phyloP scores from a whole-genome alignment of 2,113 vertebrate genomes.

The Tachysurus vachellii region DNA sequence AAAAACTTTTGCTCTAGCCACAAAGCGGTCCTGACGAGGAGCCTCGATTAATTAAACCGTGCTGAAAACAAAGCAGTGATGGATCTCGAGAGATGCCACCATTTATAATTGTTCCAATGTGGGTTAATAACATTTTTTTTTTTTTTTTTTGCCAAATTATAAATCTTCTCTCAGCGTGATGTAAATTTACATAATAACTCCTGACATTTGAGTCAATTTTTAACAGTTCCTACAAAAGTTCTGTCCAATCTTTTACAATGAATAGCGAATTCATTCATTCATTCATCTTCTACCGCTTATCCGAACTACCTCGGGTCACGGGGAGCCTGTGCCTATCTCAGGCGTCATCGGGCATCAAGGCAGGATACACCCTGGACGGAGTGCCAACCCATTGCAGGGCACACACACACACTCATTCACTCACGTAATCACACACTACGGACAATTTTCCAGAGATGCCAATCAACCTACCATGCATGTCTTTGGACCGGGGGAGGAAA shows the following conservation, averaged over 20 bases:
- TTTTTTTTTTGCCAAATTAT: conserved; percentile 6
- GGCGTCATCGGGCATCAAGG: too few species aligned
- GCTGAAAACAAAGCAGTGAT: neutral
- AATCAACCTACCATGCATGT: too few species aligned
- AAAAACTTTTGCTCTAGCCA: neutral
- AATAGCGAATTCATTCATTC: neutral
- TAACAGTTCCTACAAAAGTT: neutral
- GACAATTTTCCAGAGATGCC: too few species aligned
- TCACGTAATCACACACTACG: too few species aligned
- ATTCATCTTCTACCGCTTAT: too few species aligned
- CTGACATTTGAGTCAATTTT: neutral
- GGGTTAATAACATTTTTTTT: neutral
- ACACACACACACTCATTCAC: too few species aligned
- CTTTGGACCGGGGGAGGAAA: too few species aligned
- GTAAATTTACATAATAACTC: neutral
- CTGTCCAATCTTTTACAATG: neutral
- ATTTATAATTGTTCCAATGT: neutral
- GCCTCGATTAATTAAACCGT: neutral
- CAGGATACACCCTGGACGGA: too few species aligned
- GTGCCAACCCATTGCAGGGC: too few species aligned
- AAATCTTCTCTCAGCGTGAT: neutral
- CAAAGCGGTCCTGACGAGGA: neutral
- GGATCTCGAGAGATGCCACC: neutral
- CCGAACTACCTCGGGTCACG: too few species aligned
- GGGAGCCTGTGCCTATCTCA: too few species aligned